Conservation (phyloP, 2,888 invertebrate species). For the Tetragonula carbonaria region DNA sequence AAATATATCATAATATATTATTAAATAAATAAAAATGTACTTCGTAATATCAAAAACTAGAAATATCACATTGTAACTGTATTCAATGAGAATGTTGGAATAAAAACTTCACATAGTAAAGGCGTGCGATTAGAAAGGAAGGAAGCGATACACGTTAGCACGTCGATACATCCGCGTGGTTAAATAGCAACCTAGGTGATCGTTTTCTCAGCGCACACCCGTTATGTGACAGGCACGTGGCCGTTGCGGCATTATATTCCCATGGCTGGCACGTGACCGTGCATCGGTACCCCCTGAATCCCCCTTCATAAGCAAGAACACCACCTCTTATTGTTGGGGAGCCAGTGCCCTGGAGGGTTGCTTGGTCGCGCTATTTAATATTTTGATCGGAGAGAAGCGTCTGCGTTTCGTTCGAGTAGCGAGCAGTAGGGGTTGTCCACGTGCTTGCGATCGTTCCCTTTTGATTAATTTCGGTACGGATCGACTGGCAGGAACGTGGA, state of each 20-base stretch:
- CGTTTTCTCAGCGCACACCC: conserved; percentile 68
- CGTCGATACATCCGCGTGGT: neutral
- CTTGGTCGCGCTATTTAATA: conserved; percentile 76
- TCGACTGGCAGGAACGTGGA: conserved; percentile 61
- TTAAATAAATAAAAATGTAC: too few relatives aligned
- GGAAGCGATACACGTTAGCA: neutral
- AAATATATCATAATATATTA: too few relatives aligned
- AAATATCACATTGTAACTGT: neutral
- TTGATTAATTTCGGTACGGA: conserved; percentile 75
- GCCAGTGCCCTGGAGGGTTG: conserved; percentile 58
- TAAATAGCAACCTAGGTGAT: conserved; percentile 63
- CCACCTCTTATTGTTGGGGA: conserved; percentile 56
- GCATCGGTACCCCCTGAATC: conserved; percentile 40
- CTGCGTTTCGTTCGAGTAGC: conserved; percentile 45
- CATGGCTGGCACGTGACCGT: conserved; percentile 77
- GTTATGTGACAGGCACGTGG: conserved; percentile 77
- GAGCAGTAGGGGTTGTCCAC: conserved; percentile 58
- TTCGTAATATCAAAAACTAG: too few relatives aligned
- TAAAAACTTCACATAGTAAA: neutral
- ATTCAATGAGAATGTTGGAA: neutral
- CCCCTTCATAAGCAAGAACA: conserved; percentile 38
- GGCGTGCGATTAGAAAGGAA: neutral
- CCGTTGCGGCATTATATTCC: conserved; percentile 77
- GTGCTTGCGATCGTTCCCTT: conserved; percentile 71
- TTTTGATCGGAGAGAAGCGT: conserved; percentile 74